Conservation (phyloP, 2,797 vertebrate genomes). For the Gambelia wislizenii region DNA sequence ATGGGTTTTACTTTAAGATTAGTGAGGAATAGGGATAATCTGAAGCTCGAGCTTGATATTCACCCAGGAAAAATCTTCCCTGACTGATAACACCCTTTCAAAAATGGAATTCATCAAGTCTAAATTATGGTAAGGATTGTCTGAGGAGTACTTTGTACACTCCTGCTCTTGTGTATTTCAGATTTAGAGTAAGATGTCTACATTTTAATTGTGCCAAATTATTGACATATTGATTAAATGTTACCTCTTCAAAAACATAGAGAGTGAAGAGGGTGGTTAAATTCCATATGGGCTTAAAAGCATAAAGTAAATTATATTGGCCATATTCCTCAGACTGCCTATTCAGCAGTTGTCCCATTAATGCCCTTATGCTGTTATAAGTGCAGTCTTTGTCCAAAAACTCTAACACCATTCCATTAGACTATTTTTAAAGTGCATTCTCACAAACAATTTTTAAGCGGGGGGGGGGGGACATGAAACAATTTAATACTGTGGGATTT, state of each 20-base stretch:
- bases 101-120: background rate
- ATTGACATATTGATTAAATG: slow-evolving; percentile 15
- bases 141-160: background rate
- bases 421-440: slow-evolving; percentile 4
- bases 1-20: background rate
- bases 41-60: background rate
- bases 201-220: slow-evolving; percentile 13
- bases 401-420: background rate
- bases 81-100: background rate
- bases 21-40: background rate
- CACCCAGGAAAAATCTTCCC: background rate
- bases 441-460: background rate
- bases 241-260: slow-evolving; percentile 2
- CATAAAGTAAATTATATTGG: background rate
- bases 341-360: slow-evolving; percentile 6
- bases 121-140: background rate
- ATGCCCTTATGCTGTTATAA: background rate
- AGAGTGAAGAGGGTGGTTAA: background rate
- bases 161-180: background rate
- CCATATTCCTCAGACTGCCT: background rate
- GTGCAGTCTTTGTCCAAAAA: background rate
- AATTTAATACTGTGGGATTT: background rate
- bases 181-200: background rate
- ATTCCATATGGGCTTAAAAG: slow-evolving; percentile 9
- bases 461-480: background rate